phyloP scores from a whole-genome alignment of 2,113 vertebrate species.

The Polypterus senegalus region DNA sequence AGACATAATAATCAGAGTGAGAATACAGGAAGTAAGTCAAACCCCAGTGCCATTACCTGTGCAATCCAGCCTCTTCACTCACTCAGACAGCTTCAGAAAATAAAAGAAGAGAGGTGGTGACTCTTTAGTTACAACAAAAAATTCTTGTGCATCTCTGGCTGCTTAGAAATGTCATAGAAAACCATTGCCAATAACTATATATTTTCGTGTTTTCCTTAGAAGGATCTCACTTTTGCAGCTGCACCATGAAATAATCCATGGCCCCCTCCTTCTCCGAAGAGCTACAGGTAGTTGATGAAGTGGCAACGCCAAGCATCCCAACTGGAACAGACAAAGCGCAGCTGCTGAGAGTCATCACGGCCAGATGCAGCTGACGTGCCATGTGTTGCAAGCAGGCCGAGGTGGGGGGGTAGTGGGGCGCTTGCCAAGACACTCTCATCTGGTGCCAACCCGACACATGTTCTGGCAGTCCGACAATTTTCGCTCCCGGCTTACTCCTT shows the following conservation, averaged over 20 bases:
- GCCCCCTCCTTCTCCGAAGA: conserved; percentile 49
- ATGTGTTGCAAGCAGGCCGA: conserved; percentile 65
- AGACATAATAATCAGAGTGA: too few species aligned
- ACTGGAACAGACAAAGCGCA: conserved; percentile 67
- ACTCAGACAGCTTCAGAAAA: too few species aligned
- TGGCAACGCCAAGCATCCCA: conserved; percentile 68
- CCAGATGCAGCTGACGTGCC: conserved; percentile 67
- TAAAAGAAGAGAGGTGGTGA: too few species aligned
- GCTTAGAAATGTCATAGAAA: too few species aligned
- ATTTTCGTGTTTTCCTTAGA: conserved; percentile 46
- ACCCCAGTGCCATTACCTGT: too few species aligned
- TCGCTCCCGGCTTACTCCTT: conserved; percentile 33
- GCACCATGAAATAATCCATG: conserved; percentile 57
- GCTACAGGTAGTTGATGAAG: conserved; percentile 76
- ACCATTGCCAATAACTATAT: too few species aligned
- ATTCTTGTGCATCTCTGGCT: too few species aligned
- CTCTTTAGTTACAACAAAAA: too few species aligned
- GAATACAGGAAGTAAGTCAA: too few species aligned
- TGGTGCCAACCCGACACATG: conserved; percentile 67
- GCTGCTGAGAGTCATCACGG: conserved; percentile 60
- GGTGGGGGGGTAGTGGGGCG: conserved; percentile 37
- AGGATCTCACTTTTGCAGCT: conserved; percentile 65
- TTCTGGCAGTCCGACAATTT: conserved; percentile 56
- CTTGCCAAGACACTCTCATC: conserved; percentile 62
- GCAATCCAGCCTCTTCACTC: too few species aligned